Percentiles rank a stretch among this genome's conserved stretches.
Conservation (phyloP, 2,888 invertebrate genomes). For the Eupeodes luniger region DNA sequence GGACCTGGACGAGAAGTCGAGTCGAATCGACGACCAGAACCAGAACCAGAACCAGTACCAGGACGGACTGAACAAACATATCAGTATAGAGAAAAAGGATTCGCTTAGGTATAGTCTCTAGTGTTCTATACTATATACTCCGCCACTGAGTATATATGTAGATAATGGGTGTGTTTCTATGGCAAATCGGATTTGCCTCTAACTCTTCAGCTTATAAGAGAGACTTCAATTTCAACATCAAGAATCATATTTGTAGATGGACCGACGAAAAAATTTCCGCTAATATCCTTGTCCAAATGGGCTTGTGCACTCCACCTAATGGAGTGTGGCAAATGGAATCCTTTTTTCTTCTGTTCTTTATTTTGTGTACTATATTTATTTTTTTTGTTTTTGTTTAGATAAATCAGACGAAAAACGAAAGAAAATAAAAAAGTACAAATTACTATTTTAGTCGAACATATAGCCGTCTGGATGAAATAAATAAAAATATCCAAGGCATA, state of each 20-base stretch:
- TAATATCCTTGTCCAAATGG: slow-evolving; percentile 58
- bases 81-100: not conserved
- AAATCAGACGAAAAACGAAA: not conserved
- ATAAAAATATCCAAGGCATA: not conserved
- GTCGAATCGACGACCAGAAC: too few relatives aligned
- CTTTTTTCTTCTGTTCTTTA: not conserved
- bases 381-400: not conserved
- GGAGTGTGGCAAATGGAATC: slow-evolving; percentile 51
- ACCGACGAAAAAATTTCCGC: slow-evolving; percentile 39
- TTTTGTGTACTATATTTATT: not conserved
- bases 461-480: slow-evolving; percentile 3
- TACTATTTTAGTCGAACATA: not conserved
- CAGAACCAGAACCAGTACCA: too few relatives aligned
- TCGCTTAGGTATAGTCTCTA: not conserved
- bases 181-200: slow-evolving; percentile 68
- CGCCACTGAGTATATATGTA: not conserved
- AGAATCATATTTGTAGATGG: slow-evolving; percentile 44
- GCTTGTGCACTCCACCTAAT: slow-evolving; percentile 69
- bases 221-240: slow-evolving; percentile 35
- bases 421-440: not conserved
- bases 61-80: not conserved
- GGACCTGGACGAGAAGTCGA: not conserved
- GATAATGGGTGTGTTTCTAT: slow-evolving; percentile 62
- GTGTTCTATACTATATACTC: not conserved
- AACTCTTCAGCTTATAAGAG: slow-evolving; percentile 51